A percentile compares a stretch with the other conserved stretches of the same genome.
Evolutionary conservation across 2,888 invertebrate genomes (phyloP).

Genomic region (Boloria euphrosyne): DNA sequence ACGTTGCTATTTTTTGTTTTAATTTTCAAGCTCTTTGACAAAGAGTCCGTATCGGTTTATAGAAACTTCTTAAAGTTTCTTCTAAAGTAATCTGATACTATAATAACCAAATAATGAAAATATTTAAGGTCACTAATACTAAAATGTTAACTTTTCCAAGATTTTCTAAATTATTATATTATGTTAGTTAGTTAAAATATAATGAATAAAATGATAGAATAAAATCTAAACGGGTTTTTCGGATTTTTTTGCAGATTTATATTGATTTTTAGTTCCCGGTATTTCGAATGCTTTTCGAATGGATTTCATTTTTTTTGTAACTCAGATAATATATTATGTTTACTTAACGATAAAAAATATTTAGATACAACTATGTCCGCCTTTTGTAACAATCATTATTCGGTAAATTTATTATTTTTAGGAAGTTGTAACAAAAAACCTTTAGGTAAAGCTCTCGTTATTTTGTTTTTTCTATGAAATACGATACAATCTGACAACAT

Average conservation of each 20-base stretch:
- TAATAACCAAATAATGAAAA: conserved; percentile 1
- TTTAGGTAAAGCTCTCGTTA: conserved; percentile 20
- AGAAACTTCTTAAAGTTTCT: conserved; percentile 5
- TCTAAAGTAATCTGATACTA: background rate
- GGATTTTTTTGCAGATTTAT: too few relatives aligned
- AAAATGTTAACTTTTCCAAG: too few relatives aligned
- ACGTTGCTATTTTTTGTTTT: conserved; percentile 28
- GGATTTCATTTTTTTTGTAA: too few relatives aligned
- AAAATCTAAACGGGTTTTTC: too few relatives aligned
- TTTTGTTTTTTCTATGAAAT: conserved; percentile 24
- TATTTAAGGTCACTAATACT: too few relatives aligned
- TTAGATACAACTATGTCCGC: background rate
- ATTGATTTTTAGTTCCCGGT: too few relatives aligned
- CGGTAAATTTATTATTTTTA: conserved; percentile 12
- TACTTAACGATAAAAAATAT: too few relatives aligned
- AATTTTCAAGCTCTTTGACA: conserved; percentile 25
- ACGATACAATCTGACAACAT: conserved; percentile 27
- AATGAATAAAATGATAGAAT: too few relatives aligned
- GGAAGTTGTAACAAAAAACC: conserved; percentile 23
- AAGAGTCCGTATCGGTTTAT: conserved; percentile 13
- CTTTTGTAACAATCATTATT: conserved; percentile 2
- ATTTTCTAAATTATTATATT: too few relatives aligned
- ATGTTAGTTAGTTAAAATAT: too few relatives aligned
- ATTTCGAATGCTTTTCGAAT: too few relatives aligned
- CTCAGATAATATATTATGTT: too few relatives aligned